Percentiles rank a stretch among this genome's conserved stretches.
Conservation (phyloP, 2,888 invertebrate species). For the Clunio marinus region DNA sequence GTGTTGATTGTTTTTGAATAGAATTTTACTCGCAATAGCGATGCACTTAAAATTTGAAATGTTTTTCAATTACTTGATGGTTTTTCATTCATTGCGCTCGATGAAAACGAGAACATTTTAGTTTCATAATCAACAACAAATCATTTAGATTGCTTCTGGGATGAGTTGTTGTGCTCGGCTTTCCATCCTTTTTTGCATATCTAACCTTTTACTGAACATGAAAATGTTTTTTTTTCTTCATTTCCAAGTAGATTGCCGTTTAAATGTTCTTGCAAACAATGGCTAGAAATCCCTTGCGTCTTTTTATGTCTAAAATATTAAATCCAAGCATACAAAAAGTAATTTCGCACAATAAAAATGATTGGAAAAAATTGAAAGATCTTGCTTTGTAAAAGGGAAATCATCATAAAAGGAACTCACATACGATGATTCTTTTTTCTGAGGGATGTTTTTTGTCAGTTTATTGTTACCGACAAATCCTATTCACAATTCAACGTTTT, state of each 20-base stretch:
- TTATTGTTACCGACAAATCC: slow-evolving; percentile 12
- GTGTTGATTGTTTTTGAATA: neutral
- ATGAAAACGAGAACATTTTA: slow-evolving; percentile 7
- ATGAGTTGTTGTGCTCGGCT: neutral
- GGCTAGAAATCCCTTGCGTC: neutral
- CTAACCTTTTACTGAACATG: neutral
- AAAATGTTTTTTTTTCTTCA: neutral
- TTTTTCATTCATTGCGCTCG: slow-evolving; percentile 31
- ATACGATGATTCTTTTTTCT: neutral
- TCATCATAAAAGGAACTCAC: slow-evolving; percentile 10
- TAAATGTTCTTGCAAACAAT: slow-evolving; percentile 10
- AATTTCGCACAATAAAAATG: slow-evolving; percentile 14
- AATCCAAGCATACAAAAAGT: neutral
- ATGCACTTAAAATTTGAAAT: slow-evolving; percentile 32
- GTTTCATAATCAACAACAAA: neutral
- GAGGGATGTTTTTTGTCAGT: slow-evolving; percentile 11
- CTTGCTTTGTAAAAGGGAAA: neutral
- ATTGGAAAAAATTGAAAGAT: slow-evolving; percentile 12
- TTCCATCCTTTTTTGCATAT: neutral
- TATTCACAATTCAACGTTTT: neutral
- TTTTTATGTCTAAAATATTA: slow-evolving; percentile 5
- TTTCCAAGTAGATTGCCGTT: slow-evolving; percentile 15
- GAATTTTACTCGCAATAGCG: neutral
- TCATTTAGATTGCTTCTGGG: slow-evolving; percentile 23
- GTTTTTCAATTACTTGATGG: slow-evolving; percentile 33